Base-by-base conservation (phyloP, 1,140 invertebrate genomes). In the Rhopalosiphum padi region DNA sequence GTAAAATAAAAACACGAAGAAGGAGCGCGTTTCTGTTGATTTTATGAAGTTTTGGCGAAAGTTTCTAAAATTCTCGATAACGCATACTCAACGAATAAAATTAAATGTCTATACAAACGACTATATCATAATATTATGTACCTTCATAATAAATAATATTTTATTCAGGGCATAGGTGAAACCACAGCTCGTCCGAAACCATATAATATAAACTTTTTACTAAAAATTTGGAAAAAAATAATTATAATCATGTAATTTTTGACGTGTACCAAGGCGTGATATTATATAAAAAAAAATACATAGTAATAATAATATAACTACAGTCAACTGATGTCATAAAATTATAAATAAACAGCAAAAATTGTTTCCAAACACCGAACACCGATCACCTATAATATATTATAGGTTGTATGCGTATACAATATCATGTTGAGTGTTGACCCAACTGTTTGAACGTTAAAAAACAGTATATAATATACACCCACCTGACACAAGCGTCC, bases 221-320 rank as follows among this genome's bases (percentile, higher is more conserved):
- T 68, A 68, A 68, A 68, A 68, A 68, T 68, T 68, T 68, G 30
- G 60, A 30, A 30, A 68, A 68, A 68, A 68, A n/a, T 60, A 68
- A 68, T 68, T 68, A 68, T n/a, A 68, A n/a, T n/a, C n/a, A 68
- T 68, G n/a, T 68, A 68, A 68, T 68, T 68, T 68, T 68, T n/a
- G 11, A 68, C 11, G 60, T n/a, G 9, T 15, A 4, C 8, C 0
- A 11, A 68, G 11, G 30, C 30, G 60, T 68, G 3, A 60, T 30
- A 30, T 51, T 51, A 60, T 60, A 60, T 30, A 30, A 1, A 68
- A 60, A 30, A 68, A 60, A 68, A 2, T 55, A 55, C 23, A 55
- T 55, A 30, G n/a, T 68, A 60, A 60, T 68, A n/a, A n/a, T 77
- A n/a, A 77, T n/a, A 77, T n/a, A n/a, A 77, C 5, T 77, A 77